These are phyloP conservation scores for Samia ricini DNA, from an alignment of 1,140 invertebrate species.

Conservation along the genomic window DNA sequence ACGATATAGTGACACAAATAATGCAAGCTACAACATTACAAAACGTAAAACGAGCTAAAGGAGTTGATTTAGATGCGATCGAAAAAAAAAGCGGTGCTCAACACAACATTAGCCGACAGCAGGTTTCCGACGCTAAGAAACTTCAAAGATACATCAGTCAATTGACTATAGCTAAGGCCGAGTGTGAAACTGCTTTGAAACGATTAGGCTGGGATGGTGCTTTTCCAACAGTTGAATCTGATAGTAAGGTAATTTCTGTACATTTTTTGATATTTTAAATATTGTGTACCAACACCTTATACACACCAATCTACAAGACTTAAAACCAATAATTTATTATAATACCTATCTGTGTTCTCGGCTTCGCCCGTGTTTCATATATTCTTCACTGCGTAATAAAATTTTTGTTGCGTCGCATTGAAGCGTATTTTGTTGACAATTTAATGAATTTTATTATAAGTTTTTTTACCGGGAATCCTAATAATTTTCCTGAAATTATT, in stretches of 20 bases:
- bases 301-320: too few relatives aligned
- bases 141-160: conserved; percentile 89
- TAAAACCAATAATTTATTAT: too few relatives aligned
- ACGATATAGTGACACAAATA: conserved; percentile 93
- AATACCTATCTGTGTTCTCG: too few relatives aligned
- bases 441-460: too few relatives aligned
- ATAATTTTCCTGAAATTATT: too few relatives aligned
- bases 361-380: too few relatives aligned
- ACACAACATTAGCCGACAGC: conserved; percentile 80
- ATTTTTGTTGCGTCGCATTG: too few relatives aligned
- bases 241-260: conserved; percentile 58
- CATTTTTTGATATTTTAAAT: not conserved
- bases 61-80: conserved; percentile 85
- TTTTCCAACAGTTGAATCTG: conserved; percentile 79
- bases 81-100: conserved; percentile 72
- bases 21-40: conserved; percentile 96
- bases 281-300: too few relatives aligned
- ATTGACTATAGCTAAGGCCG: conserved; percentile 88
- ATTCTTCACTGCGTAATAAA: too few relatives aligned
- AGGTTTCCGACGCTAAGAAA: conserved; percentile 84
- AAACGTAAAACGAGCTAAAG: conserved; percentile 91
- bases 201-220: conserved; percentile 88
- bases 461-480: too few relatives aligned
- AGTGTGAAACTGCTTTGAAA: conserved; percentile 89
- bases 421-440: too few relatives aligned